Conservation (phyloP, 2,797 vertebrate species). For the Sebastes reedi region DNA sequence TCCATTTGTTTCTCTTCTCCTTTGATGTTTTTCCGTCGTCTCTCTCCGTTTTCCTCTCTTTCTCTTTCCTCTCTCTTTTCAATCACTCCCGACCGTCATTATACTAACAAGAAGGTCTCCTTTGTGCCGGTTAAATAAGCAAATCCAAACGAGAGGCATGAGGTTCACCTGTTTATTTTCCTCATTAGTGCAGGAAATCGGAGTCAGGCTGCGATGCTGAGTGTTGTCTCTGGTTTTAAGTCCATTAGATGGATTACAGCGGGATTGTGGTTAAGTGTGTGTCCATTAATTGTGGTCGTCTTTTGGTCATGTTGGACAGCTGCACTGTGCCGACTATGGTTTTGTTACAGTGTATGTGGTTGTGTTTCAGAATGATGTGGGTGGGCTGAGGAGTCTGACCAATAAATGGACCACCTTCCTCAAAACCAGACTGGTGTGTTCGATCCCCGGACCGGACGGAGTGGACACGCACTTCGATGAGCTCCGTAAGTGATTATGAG, state of each 20-base stretch:
- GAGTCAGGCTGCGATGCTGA: constrained; percentile 26
- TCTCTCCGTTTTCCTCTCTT: constrained; percentile 1
- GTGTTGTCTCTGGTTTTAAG: constrained; percentile 20
- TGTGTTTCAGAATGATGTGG: constrained; percentile 92
- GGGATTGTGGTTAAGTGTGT: constrained; percentile 19
- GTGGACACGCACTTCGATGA: constrained; percentile 97
- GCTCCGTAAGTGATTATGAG: constrained; percentile 88
- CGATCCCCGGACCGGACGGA: constrained; percentile 93
- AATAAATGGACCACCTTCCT: constrained; percentile 99
- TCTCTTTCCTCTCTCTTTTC: constrained; percentile 5
- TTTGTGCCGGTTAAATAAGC: constrained; percentile 54
- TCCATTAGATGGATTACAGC: constrained; percentile 25
- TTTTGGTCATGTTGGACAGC: constrained; percentile 3
- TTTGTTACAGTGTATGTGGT: constrained; percentile 32
- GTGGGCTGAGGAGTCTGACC: constrained; percentile 95
- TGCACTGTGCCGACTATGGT: constrained; percentile 2
- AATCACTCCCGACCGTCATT: constrained; percentile 39
- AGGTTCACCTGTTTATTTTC: constrained; percentile 66
- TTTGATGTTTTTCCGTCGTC: constrained; percentile 2
- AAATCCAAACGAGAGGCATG: constrained; percentile 29
- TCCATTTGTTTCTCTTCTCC: constrained; percentile 31
- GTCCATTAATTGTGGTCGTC: constrained; percentile 28
- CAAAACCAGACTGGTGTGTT: constrained; percentile 94
- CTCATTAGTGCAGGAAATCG: constrained; percentile 56
- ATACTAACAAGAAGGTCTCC: constrained; percentile 47